Evolutionary conservation across 2,797 vertebrate genomes (phyloP), one percentile per base, ranked within the genome.

Genomic region (Urophycis tenuis): DNA sequence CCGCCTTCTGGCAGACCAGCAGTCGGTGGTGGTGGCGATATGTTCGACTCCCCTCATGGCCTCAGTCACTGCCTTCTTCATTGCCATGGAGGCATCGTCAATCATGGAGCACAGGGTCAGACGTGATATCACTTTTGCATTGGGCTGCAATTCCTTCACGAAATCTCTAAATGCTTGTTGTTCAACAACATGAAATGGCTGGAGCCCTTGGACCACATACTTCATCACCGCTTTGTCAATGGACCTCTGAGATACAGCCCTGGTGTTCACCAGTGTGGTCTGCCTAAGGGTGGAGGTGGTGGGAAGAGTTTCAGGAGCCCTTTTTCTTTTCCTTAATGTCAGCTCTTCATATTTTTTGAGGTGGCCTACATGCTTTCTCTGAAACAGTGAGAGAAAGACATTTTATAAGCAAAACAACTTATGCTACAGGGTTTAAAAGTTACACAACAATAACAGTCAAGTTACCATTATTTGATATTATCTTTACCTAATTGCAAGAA

Each of bases 151-250:
- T 39, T 70, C 64, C 35, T 70, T 76, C 67, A 77, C 30, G 33
- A 41, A 14, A 14, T 73, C 35, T 73, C n/a, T 1, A 7, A 73
- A 39, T 25, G 72, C 22, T 73, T 49, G 3, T 71, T 76, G 9
- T 72, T 72, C 35, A 2, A 71, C 69, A 31, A 77, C 70, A 72
- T 5, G 11, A 39, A 72, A 72, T 49, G 75, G 75, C 69, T 77
- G 75, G 75, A 77, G 75, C 29, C 75, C 67, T 49, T 72, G 14
- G 39, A 77, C 67, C 64, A 77, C 79, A 77, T 74, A 80, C n/a
- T 71, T 80, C 60, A 72, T 10, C n/a, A 74, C 33, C 6, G 77
- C 77, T 34, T 81, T 81, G 77, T 78, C 71, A n/a, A 76, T n/a
- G 10, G 71, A 75, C 53, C 71, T 76, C 35, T 71, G 75, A 76